A percentile compares a stretch with the other conserved stretches of the same genome.
These are phyloP conservation scores for Delia radicum DNA, from an alignment of 1,140 invertebrate genomes.

Conservation along the genomic window DNA sequence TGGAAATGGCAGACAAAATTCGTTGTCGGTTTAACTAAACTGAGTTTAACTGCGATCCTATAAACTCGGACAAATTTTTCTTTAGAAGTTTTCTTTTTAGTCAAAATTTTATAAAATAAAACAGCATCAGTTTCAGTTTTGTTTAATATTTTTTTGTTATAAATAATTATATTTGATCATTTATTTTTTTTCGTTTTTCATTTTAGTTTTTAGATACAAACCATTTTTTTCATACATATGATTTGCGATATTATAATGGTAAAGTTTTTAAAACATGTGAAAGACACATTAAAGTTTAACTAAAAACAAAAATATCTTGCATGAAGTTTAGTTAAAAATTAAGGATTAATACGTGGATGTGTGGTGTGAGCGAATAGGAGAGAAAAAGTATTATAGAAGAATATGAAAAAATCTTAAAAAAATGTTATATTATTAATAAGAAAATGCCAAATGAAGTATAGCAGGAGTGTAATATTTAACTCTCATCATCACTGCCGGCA, in stretches of 20 bases:
- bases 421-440: background rate
- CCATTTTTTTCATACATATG: too few relatives aligned
- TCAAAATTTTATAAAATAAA: too few relatives aligned
- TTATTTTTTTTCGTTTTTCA: background rate
- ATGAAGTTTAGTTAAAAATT: background rate
- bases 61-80: too few relatives aligned
- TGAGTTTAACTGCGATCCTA: too few relatives aligned
- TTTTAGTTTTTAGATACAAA: background rate
- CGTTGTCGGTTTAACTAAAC: too few relatives aligned
- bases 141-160: background rate
- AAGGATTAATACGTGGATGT: background rate
- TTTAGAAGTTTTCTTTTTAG: too few relatives aligned
- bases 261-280: background rate
- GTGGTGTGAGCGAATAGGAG: background rate
- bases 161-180: background rate
- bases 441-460: background rate
- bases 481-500: conserved; percentile 54
- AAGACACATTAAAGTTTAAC: background rate
- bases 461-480: conserved; percentile 33
- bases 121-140: too few relatives aligned
- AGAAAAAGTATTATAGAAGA: background rate
- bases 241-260: background rate
- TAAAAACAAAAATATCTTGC: background rate
- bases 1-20: too few relatives aligned
- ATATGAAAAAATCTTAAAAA: background rate